Evolutionary conservation across 1,140 invertebrate species (phyloP).

Genomic region (Pseudomyrmex cubaensis): DNA sequence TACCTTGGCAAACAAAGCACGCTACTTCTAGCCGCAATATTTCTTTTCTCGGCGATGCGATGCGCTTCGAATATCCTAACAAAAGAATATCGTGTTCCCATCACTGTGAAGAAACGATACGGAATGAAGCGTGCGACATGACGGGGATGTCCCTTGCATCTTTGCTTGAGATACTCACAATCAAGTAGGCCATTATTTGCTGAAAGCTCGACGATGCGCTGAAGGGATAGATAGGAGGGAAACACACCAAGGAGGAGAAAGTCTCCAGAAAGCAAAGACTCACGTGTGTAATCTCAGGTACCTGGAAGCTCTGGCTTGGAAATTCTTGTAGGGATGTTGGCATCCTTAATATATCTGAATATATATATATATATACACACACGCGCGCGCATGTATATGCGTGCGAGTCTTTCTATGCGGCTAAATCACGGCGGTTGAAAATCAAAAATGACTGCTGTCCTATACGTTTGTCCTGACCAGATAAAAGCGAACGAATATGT

Average conservation of each 20-base stretch:
- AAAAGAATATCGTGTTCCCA: constrained; percentile 46
- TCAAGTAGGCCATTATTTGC: constrained; percentile 77
- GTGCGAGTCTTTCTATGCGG: constrained; percentile 41
- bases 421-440: constrained; percentile 45
- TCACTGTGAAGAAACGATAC: constrained; percentile 54
- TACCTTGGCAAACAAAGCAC: constrained; percentile 63
- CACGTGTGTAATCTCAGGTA: constrained; percentile 52
- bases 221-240: not conserved
- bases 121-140: constrained; percentile 55
- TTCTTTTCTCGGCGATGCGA: constrained; percentile 61
- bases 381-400: no score
- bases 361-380: no score
- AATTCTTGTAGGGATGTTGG: not conserved
- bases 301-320: constrained; percentile 13
- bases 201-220: constrained; percentile 61
- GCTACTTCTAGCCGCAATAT: constrained; percentile 70
- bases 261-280: constrained; percentile 31
- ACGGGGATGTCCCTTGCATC: constrained; percentile 60
- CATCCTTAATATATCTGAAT: no score
- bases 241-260: not conserved
- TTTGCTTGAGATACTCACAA: constrained; percentile 71
- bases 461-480: constrained; percentile 34
- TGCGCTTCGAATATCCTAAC: constrained; percentile 17
- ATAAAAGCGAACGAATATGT: constrained; percentile 56
- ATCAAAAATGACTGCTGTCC: constrained; percentile 57